Evolutionary conservation across 2,888 invertebrate genomes (phyloP), one percentile per base, ranked within the genome.

Genomic region (Ashinkailepas kermadecensis): DNA sequence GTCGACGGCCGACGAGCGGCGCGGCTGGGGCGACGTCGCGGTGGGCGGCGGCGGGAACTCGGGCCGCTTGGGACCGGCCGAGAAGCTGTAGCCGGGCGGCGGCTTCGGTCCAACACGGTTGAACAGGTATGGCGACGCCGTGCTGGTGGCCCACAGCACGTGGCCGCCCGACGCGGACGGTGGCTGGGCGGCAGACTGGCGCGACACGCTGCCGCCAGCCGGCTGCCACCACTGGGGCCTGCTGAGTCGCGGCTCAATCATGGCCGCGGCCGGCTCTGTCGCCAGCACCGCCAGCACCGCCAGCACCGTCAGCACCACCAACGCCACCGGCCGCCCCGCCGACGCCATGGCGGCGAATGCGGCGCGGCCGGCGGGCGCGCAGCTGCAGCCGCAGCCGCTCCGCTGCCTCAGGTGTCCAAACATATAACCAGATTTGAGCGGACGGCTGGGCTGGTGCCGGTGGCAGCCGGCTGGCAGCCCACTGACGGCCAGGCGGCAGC

Each of bases 51-150:
- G 25, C 25, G 67, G 67, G 12, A 67, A 67, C 13, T 25, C 25
- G 12, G 67, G 25, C 25, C 25, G 67, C 67, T 67, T 67, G 12
- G 67, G 67, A 4, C 67, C 67, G 12, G 67, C 67, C 67, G 67
- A 67, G 25, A 67, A 67, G 67, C 67, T 67, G 67, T 67, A 67
- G 25, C 67, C 67, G 25, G 67, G 67, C 25, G 67, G 25, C 67
- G 67, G 67, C 25, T 67, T 67, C 25, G 67, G 67, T 0, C 67
- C 67, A 13, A 67, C 67, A 3, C 4, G 11, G 67, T 67, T 67
- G 67, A 67, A 23, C 12, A 67, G 10, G 67, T 67, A 67, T 11
- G 67, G 12, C 25, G 67, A 13, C 25, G 25, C 13, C 62, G 62
- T 7, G 15, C 18, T 18, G 15, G 13, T 7, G 7, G 18, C 18